A percentile compares a stretch with the other conserved stretches of the same genome.
phyloP scores from a whole-genome alignment of 2,113 vertebrate genomes.

The Brienomyrus brachyistius region DNA sequence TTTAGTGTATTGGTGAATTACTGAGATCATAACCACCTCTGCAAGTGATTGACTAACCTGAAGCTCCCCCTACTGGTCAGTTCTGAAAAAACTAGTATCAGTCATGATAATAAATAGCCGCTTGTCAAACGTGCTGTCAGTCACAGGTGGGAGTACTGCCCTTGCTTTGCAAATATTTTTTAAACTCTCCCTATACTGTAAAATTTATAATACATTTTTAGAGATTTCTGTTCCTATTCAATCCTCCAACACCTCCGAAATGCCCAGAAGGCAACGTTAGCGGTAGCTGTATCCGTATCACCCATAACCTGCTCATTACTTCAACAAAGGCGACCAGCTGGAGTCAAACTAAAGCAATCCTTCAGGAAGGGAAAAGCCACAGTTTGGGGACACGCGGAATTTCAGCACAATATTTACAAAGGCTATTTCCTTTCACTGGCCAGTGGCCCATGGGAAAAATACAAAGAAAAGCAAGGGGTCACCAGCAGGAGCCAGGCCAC shows the following conservation, averaged over 20 bases:
- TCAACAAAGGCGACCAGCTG: neutral
- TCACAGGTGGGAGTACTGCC: neutral
- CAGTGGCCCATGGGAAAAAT: neutral
- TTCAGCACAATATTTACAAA: neutral
- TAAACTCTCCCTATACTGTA: neutral
- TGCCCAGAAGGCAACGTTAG: neutral
- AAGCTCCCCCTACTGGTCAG: conserved; percentile 6
- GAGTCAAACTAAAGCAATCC: neutral
- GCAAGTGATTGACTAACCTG: neutral
- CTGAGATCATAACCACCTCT: neutral
- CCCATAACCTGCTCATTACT: neutral
- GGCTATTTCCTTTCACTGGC: neutral
- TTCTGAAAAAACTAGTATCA: neutral
- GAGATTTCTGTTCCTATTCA: neutral
- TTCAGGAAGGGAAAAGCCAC: neutral
- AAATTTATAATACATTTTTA: neutral
- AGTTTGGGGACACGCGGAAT: neutral
- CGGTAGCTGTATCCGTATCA: neutral
- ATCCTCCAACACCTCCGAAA: neutral
- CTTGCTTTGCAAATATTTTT: neutral
- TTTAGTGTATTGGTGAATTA: neutral
- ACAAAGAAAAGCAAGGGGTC: neutral
- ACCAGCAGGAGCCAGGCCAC: neutral
- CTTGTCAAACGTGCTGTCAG: neutral
- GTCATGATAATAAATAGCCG: neutral